Evolutionary conservation across 1,140 invertebrate species (phyloP), one percentile per base, ranked within the genome.

Genomic region (Drosophila pruinosa): DNA sequence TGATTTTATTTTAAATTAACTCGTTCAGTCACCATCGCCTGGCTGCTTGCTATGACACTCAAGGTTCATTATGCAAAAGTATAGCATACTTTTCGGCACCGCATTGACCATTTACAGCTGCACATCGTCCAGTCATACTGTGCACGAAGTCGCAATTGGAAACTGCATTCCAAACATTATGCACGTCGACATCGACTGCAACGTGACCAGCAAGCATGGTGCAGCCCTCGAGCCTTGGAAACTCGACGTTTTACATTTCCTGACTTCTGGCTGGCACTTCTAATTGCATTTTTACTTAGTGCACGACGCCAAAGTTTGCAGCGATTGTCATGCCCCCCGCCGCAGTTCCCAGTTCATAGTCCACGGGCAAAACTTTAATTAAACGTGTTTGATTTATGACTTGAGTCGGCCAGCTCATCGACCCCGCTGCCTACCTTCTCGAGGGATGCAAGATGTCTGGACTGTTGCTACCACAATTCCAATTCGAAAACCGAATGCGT

Each of bases 271-370:
- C 39, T 64, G 57, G 52, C 75, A 75, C 36, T 75, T 86, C 77
- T 86, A 86, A 86, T 86, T 86, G 81, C 82, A 88, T 88, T 86
- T 86, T 88, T 86, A 86, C 77, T 88, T 88, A 86, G 73, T 86
- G 61, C 38, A 45, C 6, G 39, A 57, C 72, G 57, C 57, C 22
- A 74, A 81, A 83, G 78, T 74, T 81, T 72, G 34, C 17, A 45
- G 38, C 50, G 50, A 24, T 56, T 56, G 41, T 43, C 39, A 48
- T 38, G 39, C 48, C 53, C 54, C 39, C 5, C 5, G 2, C 15
- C n/a, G 12, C 45, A 15, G 3, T 8, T 14, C 26, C 4, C 22
- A 28, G 12, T 15, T 7, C 22, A 8, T 31, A n/a, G 17, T 15
- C 39, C 34, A 41, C 38, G 64, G 54, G 70, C 76, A 74, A 81